A percentile compares a stretch with the other conserved stretches of the same genome.
These are phyloP conservation scores for Drosophila ustulata DNA, from an alignment of 2,888 invertebrate genomes.

Conservation along the genomic window DNA sequence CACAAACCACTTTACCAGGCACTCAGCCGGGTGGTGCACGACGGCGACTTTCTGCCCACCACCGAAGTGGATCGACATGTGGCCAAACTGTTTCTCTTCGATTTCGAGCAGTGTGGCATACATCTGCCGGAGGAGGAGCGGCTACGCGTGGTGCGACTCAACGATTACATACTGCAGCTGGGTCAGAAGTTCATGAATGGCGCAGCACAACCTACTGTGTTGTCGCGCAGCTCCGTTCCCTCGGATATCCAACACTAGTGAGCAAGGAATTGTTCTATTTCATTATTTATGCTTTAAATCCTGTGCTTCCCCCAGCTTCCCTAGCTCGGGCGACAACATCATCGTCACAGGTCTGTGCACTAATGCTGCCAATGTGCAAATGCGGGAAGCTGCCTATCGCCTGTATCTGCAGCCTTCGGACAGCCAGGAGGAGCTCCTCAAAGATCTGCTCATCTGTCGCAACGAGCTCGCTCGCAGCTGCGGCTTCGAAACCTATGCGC, in stretches of 20 bases:
- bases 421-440: constrained; percentile 91
- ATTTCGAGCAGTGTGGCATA: constrained; percentile 99
- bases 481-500: constrained; percentile 95
- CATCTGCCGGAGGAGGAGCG: constrained; percentile 92
- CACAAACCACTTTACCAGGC: constrained; percentile 93
- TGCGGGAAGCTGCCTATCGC: constrained; percentile 95
- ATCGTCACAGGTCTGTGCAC: constrained; percentile 93
- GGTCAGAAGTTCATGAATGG: constrained; percentile 94
- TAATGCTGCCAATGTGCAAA: constrained; percentile 91
- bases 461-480: constrained; percentile 93
- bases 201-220: constrained; percentile 89
- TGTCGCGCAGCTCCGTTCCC: constrained; percentile 89
- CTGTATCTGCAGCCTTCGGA: constrained; percentile 92
- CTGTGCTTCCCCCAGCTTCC: constrained; percentile 84
- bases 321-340: constrained; percentile 89
- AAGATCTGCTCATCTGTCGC: constrained; percentile 90
- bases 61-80: constrained; percentile 93
- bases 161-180: constrained; percentile 93
- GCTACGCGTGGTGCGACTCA: constrained; percentile 92
- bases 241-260: constrained; percentile 90
- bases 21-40: constrained; percentile 89
- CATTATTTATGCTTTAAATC: background rate
- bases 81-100: constrained; percentile 95
- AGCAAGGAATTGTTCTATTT: constrained; percentile 80
- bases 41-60: constrained; percentile 89